phyloP scores from a whole-genome alignment of 2,797 vertebrate genomes.

The Microtus agrestis region DNA sequence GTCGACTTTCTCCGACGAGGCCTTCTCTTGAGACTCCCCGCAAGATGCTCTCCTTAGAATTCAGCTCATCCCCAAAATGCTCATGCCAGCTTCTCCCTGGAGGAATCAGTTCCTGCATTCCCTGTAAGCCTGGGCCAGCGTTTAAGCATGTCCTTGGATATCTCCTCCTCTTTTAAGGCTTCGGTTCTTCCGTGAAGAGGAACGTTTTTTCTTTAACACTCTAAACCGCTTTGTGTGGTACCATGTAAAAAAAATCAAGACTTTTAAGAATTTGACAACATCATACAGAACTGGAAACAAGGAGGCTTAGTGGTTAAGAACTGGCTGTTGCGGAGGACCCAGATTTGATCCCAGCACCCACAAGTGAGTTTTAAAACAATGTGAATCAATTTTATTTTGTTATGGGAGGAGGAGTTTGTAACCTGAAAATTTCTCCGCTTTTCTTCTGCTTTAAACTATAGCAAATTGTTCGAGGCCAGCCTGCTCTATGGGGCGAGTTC shows the following conservation, averaged over 20 bases:
- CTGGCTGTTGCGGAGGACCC: not conserved
- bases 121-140: not conserved
- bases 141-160: not conserved
- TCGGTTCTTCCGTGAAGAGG: slow-evolving; percentile 19
- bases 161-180: too few relatives aligned
- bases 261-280: slow-evolving; percentile 88
- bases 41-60: not conserved
- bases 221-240: slow-evolving; percentile 87
- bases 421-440: not conserved
- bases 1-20: not conserved
- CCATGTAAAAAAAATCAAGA: slow-evolving; percentile 89
- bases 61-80: not conserved
- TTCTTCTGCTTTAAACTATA: not conserved
- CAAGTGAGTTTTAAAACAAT: not conserved
- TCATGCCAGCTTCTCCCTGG: not conserved
- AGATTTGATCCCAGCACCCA: not conserved
- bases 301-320: not conserved
- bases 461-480: not conserved
- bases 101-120: not conserved
- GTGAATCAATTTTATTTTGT: not conserved
- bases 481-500: not conserved
- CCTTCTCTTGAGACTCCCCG: not conserved
- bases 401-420: not conserved
- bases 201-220: slow-evolving; percentile 80
- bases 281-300: slow-evolving; percentile 86